Evolutionary conservation across 2,113 vertebrate genomes (phyloP), one percentile per base, ranked within the genome.

Genomic region (Hippocampus comes): DNA sequence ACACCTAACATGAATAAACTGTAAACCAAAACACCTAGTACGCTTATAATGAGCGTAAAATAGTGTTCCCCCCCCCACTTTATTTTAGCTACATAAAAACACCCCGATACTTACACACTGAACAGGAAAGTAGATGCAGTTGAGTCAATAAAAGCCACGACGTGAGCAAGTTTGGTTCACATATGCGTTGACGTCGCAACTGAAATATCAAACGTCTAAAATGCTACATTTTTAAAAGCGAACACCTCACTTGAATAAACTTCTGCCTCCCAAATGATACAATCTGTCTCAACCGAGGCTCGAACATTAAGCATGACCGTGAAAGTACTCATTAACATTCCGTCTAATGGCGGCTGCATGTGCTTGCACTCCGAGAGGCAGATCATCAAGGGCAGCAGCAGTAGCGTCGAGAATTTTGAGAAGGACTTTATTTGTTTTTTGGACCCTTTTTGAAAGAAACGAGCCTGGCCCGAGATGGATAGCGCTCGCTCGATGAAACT

Each of bases 401-500:
- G n/a, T n/a, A n/a, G 17, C 49, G 9, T 25, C 9, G 14, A 27
- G 21, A 75, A 51, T 0, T 42, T 1, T 14, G 20, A 60, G 27
- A n/a, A 25, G 27, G 20, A 38, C 34, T 38, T 38, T 6, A 38
- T 38, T 38, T 34, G 30, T 34, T 38, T 38, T 70, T 71, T 74
- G 73, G 70, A 72, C 49, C 75, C 78, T 70, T 73, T 71, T 77
- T 70, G 68, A 63, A 46, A 10, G 18, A 46, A 73, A 66, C 21
- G 9, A 41, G 42, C 41, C 34, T 38, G 34, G 34, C 34, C 34
- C 34, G 72, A 90, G 88, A 87, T 84, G 85, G 88, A 82, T 82
- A 84, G 85, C 88, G 86, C 82, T 75, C 85, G 82, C 82, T 73
- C 49, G 73, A 75, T 65, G 82, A 89, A 86, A 89, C 89, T 87